Evolutionary conservation across 2,113 vertebrate genomes (phyloP).

Genomic region (Phalacrocorax aristotelis): DNA sequence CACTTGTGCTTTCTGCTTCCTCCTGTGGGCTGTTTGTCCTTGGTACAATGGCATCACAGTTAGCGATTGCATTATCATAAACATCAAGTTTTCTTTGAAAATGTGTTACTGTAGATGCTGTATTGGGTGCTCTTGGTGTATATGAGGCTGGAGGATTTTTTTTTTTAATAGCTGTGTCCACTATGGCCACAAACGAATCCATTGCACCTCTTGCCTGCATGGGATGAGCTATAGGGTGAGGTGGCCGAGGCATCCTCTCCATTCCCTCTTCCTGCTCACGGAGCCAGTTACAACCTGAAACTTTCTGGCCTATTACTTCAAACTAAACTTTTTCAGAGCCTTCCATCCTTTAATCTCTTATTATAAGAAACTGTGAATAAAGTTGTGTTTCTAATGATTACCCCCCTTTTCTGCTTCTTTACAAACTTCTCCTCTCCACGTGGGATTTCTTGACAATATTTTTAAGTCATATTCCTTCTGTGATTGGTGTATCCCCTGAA

Average conservation of each 20-base stretch:
- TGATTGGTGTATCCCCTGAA: not conserved
- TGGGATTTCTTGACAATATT: not conserved
- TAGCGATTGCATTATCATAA: not conserved
- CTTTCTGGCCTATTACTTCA: not conserved
- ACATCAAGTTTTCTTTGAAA: not conserved
- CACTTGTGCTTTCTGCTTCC: not conserved
- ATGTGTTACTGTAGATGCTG: not conserved
- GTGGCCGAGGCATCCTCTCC: not conserved
- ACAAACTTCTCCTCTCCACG: not conserved
- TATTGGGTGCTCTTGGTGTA: not conserved
- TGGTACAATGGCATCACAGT: not conserved
- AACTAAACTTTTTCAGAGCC: not conserved
- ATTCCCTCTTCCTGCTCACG: not conserved
- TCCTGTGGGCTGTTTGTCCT: not conserved
- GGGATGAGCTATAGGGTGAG: not conserved
- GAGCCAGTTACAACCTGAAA: not conserved
- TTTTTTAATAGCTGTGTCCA: not conserved
- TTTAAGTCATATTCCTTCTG: not conserved
- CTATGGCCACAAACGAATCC: not conserved
- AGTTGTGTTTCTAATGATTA: not conserved
- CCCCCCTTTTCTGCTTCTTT: not conserved
- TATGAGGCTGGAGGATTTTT: not conserved
- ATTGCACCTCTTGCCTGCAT: not conserved
- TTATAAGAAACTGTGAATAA: not conserved
- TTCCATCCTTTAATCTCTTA: not conserved